Evolutionary conservation across 2,888 invertebrate species (phyloP).

Genomic region (Anoplius nigerrimus): DNA sequence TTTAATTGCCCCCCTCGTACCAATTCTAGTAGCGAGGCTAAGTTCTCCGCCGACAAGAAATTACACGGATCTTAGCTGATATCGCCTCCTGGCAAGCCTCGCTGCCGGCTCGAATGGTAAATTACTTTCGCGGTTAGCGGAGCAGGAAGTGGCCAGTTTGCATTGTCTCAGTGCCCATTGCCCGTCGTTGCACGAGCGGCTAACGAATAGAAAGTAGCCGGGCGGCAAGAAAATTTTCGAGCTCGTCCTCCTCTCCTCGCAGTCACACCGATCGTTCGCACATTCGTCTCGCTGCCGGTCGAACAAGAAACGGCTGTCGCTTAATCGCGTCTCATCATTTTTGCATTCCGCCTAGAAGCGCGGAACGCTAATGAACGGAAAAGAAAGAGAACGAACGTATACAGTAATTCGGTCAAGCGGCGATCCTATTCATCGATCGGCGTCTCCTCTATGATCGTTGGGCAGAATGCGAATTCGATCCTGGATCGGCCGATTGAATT

Average conservation of each 20-base stretch:
- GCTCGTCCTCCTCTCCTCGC: slow-evolving; percentile 4
- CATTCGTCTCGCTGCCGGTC: no score
- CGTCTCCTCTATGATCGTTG: no score
- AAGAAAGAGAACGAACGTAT: no score
- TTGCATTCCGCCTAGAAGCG: no score
- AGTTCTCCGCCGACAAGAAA: slow-evolving; percentile 9
- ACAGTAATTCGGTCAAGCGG: no score
- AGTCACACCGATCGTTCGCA: neutral
- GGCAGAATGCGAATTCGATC: no score
- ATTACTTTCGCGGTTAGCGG: slow-evolving; percentile 51
- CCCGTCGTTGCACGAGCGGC: slow-evolving; percentile 34
- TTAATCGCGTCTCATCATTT: no score
- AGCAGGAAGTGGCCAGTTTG: slow-evolving; percentile 50
- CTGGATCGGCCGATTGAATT: no score
- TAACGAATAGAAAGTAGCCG: slow-evolving; percentile 49
- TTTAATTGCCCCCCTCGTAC: slow-evolving; percentile 12
- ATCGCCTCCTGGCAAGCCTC: slow-evolving; percentile 17
- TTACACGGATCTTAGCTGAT: slow-evolving; percentile 13
- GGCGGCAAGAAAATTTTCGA: slow-evolving; percentile 22
- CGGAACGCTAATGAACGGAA: no score
- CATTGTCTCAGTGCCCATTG: slow-evolving; percentile 41
- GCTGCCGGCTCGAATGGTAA: slow-evolving; percentile 33
- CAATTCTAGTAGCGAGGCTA: neutral
- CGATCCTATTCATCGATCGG: no score
- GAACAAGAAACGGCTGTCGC: no score